These are phyloP conservation scores for Eumerus sabulonum DNA, from an alignment of 2,888 invertebrate genomes.

Conservation along the genomic window DNA sequence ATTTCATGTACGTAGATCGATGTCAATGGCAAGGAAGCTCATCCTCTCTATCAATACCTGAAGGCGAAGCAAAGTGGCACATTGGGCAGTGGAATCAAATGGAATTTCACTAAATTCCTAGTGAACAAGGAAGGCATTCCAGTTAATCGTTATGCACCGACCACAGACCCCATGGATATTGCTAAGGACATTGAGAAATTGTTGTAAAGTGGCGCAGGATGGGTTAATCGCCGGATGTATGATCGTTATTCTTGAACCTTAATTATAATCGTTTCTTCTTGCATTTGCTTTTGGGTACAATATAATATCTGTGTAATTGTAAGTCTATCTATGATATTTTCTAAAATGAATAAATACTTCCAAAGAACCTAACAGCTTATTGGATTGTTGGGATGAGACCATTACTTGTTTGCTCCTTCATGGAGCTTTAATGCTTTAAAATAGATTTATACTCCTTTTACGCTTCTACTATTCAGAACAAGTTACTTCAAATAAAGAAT, in stretches of 20 bases:
- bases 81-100: slow-evolving; percentile 77
- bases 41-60: slow-evolving; percentile 77
- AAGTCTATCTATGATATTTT: slow-evolving; percentile 19
- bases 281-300: too few relatives aligned
- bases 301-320: slow-evolving; percentile 23
- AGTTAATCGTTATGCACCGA: slow-evolving; percentile 78
- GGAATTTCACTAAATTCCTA: slow-evolving; percentile 79
- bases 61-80: slow-evolving; percentile 78
- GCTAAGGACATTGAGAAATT: slow-evolving; percentile 78
- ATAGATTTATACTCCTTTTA: too few relatives aligned
- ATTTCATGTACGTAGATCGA: too few relatives aligned
- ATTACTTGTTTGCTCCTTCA: too few relatives aligned
- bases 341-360: too few relatives aligned
- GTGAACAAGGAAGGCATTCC: slow-evolving; percentile 78
- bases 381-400: too few relatives aligned
- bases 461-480: too few relatives aligned
- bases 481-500: too few relatives aligned
- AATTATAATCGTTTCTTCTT: slow-evolving; percentile 7
- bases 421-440: too few relatives aligned
- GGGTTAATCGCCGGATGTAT: background rate
- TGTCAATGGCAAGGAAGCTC: slow-evolving; percentile 77
- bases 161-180: slow-evolving; percentile 79
- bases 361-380: too few relatives aligned
- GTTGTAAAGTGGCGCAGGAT: slow-evolving; percentile 70
- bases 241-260: slow-evolving; percentile 1